phyloP scores from a whole-genome alignment of 2,113 vertebrate species.

The Lophura nycthemera region DNA sequence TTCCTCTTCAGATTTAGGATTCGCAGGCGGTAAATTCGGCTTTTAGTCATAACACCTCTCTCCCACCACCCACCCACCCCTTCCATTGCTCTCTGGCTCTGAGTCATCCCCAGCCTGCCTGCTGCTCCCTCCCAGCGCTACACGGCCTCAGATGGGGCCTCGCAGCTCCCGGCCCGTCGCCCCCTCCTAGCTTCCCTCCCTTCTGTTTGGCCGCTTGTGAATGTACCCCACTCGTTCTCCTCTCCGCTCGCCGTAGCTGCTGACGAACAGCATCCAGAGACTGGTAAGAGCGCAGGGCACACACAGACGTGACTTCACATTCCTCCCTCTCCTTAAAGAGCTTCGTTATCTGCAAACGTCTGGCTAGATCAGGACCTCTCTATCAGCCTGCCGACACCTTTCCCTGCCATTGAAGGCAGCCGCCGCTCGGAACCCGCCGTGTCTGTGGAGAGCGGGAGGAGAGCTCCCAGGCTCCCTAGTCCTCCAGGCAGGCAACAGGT shows the following conservation, averaged over 20 bases:
- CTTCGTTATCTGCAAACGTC: not conserved
- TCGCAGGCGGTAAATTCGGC: slow-evolving; percentile 53
- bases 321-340: not conserved
- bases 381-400: slow-evolving; percentile 4
- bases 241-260: not conserved
- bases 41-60: slow-evolving; percentile 72
- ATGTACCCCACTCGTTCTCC: not conserved
- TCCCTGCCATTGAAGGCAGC: not conserved
- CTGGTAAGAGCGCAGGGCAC: not conserved
- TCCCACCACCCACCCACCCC: slow-evolving; percentile 55
- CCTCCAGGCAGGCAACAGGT: slow-evolving; percentile 73
- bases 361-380: slow-evolving; percentile 3
- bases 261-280: not conserved
- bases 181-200: not conserved
- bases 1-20: slow-evolving; percentile 61
- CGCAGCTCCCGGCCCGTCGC: slow-evolving; percentile 30
- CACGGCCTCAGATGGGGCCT: slow-evolving; percentile 53
- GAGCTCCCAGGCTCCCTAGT: slow-evolving; percentile 37
- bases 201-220: slow-evolving; percentile 18
- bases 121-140: slow-evolving; percentile 61
- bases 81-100: slow-evolving; percentile 63
- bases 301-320: not conserved
- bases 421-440: not conserved
- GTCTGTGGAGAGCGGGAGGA: slow-evolving; percentile 15
- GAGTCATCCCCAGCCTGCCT: slow-evolving; percentile 70